Conservation (phyloP, 2,113 vertebrate species). For the Cebus imitator region DNA sequence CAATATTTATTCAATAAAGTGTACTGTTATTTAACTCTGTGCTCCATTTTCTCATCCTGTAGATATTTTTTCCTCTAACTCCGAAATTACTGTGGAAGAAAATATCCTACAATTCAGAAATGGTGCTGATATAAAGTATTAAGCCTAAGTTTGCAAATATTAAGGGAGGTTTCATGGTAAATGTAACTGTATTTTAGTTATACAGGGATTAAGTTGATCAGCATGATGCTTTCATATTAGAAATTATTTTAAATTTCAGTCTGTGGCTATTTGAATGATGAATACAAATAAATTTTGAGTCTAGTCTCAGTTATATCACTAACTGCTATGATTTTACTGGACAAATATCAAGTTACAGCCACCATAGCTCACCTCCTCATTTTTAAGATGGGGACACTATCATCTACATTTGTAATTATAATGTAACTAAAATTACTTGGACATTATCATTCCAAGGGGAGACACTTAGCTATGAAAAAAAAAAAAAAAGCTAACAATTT, state of each 20-base stretch:
- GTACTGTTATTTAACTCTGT: conserved; percentile 44
- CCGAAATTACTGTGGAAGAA: not conserved
- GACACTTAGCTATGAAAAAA: not conserved
- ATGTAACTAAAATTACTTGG: not conserved
- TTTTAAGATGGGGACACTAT: not conserved
- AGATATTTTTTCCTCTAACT: not conserved
- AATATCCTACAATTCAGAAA: conserved; percentile 18
- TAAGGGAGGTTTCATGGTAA: conserved; percentile 7
- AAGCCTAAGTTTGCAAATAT: conserved; percentile 31
- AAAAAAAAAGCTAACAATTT: not conserved
- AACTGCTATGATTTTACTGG: not conserved
- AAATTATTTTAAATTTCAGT: conserved; percentile 27
- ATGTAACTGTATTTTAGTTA: conserved; percentile 15
- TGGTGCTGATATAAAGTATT: not conserved
- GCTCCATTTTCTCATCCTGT: not conserved
- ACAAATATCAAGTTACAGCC: not conserved
- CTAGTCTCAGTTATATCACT: not conserved
- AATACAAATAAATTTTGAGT: not conserved
- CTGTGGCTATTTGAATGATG: not conserved
- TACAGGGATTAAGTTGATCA: not conserved
- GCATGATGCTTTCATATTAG: not conserved
- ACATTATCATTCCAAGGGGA: conserved; percentile 13
- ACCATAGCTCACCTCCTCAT: not conserved
- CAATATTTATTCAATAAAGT: not conserved
- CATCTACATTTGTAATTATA: not conserved